Evolutionary conservation across 2,888 invertebrate genomes (phyloP).

Genomic region (Fabriciana adippe): DNA sequence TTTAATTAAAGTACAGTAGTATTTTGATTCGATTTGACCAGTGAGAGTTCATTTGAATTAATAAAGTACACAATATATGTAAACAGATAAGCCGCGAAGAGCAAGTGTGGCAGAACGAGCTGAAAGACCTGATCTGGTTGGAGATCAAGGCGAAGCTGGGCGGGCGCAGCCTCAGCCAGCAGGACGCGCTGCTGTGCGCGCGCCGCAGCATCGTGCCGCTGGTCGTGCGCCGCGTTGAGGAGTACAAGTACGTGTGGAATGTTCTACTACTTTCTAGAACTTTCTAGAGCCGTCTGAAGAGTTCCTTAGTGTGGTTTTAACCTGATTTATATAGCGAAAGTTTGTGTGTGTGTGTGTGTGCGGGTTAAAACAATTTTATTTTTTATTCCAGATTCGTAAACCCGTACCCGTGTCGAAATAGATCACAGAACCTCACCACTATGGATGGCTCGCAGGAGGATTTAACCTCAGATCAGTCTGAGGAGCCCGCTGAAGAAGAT

Average conservation of each 20-base stretch:
- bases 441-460: constrained; percentile 52
- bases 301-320: too few species aligned
- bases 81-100: constrained; percentile 91
- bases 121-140: constrained; percentile 95
- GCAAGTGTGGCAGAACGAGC: constrained; percentile 92
- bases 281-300: too few species aligned
- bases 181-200: constrained; percentile 88
- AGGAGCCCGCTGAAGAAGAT: constrained; percentile 3
- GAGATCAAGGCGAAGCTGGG: constrained; percentile 93
- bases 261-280: too few species aligned
- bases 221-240: constrained; percentile 88
- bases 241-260: constrained; percentile 83
- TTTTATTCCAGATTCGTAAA: constrained; percentile 57
- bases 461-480: constrained; percentile 37
- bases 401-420: constrained; percentile 53
- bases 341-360: too few species aligned
- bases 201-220: constrained; percentile 87
- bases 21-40: too few species aligned
- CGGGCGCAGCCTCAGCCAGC: constrained; percentile 87
- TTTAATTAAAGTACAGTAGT: too few species aligned
- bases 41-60: too few species aligned
- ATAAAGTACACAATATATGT: background rate
- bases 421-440: constrained; percentile 44
- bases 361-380: too few species aligned
- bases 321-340: too few species aligned